Evolutionary conservation across 2,113 vertebrate species (phyloP).

Genomic region (Astatotilapia flaviijosephi): DNA sequence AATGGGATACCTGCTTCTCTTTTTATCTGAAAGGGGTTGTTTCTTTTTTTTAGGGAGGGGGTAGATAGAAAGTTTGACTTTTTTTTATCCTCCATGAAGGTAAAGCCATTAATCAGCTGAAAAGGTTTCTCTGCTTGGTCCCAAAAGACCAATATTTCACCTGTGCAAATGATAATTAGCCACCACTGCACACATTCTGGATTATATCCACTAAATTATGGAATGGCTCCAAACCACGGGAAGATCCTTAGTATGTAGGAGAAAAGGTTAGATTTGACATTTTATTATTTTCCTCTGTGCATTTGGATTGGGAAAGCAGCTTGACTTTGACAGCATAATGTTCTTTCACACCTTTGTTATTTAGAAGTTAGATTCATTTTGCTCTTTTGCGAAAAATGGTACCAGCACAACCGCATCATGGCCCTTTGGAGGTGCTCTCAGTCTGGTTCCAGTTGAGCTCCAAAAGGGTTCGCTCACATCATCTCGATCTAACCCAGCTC

Average conservation of each 20-base stretch:
- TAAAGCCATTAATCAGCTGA: constrained; percentile 30
- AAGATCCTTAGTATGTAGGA: background rate
- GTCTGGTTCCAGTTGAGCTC: background rate
- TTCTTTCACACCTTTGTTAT: background rate
- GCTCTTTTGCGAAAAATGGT: background rate
- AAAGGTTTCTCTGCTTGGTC: background rate
- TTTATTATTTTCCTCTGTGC: background rate
- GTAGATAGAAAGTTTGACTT: background rate
- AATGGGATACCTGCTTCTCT: background rate
- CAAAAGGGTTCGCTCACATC: background rate
- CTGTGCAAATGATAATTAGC: constrained; percentile 27
- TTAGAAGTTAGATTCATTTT: background rate
- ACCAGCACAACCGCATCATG: background rate
- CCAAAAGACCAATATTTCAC: background rate
- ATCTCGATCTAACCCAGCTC: background rate
- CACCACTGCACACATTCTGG: background rate
- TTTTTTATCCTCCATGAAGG: constrained; percentile 11
- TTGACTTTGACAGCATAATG: background rate
- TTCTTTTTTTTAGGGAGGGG: background rate
- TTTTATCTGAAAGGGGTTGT: background rate
- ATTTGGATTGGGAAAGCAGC: background rate
- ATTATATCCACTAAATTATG: constrained; percentile 11
- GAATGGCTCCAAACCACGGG: background rate
- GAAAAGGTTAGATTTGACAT: background rate
- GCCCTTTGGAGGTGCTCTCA: background rate